Conservation (phyloP, 2,113 vertebrate genomes). For the Nipponia nippon region DNA sequence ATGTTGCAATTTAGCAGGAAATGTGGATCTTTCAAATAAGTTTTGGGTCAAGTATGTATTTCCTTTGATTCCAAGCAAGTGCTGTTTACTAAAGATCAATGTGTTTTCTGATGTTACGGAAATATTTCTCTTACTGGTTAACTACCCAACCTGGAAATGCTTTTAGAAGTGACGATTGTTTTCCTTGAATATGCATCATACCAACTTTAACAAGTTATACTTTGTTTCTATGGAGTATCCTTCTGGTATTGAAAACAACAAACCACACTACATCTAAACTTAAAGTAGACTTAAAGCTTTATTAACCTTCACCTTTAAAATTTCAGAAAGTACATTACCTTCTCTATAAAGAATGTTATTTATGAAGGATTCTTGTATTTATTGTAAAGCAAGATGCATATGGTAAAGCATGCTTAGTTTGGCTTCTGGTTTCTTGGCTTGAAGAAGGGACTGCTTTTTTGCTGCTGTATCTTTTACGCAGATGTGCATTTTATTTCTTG, state of each 20-base stretch:
- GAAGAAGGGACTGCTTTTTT: background rate
- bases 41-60: slow-evolving; percentile 1
- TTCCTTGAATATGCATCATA: background rate
- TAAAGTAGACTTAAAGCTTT: background rate
- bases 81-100: background rate
- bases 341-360: background rate
- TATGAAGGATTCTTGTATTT: background rate
- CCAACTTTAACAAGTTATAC: background rate
- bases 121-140: background rate
- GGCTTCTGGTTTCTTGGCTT: background rate
- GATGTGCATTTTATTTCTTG: background rate
- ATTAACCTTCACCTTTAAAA: background rate
- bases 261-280: background rate
- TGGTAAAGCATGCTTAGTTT: background rate
- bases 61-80: background rate
- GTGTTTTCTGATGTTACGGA: background rate
- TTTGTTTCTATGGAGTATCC: background rate
- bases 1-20: slow-evolving; percentile 1
- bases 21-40: background rate
- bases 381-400: background rate
- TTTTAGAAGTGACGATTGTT: background rate
- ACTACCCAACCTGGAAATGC: background rate
- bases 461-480: background rate
- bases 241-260: background rate
- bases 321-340: background rate